A percentile compares a stretch with the other conserved stretches of the same genome.
phyloP scores from a whole-genome alignment of 2,113 vertebrate species.

The Ranitomeya imitator region DNA sequence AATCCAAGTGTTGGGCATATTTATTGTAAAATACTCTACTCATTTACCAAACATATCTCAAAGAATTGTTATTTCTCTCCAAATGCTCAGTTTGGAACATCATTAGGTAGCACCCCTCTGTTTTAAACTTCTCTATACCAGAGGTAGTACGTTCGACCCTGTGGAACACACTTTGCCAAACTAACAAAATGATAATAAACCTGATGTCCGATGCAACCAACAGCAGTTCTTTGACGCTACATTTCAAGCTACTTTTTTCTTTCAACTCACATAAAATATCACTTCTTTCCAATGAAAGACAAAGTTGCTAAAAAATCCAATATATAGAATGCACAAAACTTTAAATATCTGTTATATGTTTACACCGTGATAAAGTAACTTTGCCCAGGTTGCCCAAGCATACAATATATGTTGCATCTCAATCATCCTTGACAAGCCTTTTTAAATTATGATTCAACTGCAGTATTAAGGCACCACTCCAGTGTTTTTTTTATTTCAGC shows the following conservation, averaged over 20 bases:
- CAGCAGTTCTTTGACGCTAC: not conserved
- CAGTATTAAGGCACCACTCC: no score
- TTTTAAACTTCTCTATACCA: not conserved
- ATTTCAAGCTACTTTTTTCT: not conserved
- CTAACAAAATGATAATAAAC: not conserved
- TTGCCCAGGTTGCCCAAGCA: no score
- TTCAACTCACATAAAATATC: no score
- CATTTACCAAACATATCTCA: not conserved
- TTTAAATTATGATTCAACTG: no score
- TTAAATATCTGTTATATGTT: not conserved
- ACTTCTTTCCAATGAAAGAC: not conserved
- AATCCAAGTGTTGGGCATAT: not conserved
- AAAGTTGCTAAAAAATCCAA: not conserved
- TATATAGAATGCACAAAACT: not conserved
- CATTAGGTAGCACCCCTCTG: constrained; percentile 5
- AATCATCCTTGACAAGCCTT: no score
- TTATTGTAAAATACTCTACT: not conserved
- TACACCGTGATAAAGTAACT: no score
- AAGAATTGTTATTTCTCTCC: not conserved
- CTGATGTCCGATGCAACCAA: not conserved
- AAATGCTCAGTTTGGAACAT: not conserved
- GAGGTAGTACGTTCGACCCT: constrained; percentile 36
- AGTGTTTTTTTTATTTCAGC: no score
- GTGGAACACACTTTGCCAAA: constrained; percentile 4
- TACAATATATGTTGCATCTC: no score